Base-by-base conservation (phyloP, 2,888 invertebrate species). In the Synergus umbraculus region DNA sequence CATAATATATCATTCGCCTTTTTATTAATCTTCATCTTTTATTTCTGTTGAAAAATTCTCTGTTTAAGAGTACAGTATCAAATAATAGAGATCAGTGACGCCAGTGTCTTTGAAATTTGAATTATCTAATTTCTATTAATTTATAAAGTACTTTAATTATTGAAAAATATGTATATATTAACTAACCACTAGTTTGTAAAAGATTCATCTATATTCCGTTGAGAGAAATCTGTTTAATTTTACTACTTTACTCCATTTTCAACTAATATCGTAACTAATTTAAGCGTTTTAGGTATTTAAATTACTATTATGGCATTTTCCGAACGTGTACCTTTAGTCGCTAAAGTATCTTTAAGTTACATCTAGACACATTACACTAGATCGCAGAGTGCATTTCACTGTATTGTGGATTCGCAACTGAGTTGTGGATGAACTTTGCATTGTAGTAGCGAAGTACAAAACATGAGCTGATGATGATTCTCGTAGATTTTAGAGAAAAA, bases 371-470 rank as follows among this genome's bases (percentile, higher is more conserved):
- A 63, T 63, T 63, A 63, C 29, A 63, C 22, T 63, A 63, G 81
- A 18, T 54, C 80, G 84, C 76, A 77, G 77, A 84, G 85, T 84
- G 83, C 82, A 83, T 84, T 83, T 85, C 81, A 80, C 78, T 79
- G 84, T 81, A 85, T 85, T 83, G 63, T 63, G 63, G 13, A 29
- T 13, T 63, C 13, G 22, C 22, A 63, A 10, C 29, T 63, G 12
- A 22, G 63, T 29, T 22, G 29, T 63, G 29, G 7, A 29, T 63
- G 10, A 12, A 63, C 29, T 63, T 63, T 29, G 29, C 29, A 63
- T 63, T 22, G 22, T 29, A 13, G 22, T 12, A 29, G n/a, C 60
- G 12, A 60, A 22, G 12, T 60, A 60, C 60, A 10, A 60, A 60
- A 22, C 60, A 22, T 60, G 22, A 22, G 12, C 58, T 63, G 13